Percentiles rank a stretch among this genome's conserved stretches.
Conservation (phyloP, 2,888 invertebrate species). For the Sphaerolaimus hirsutus region DNA sequence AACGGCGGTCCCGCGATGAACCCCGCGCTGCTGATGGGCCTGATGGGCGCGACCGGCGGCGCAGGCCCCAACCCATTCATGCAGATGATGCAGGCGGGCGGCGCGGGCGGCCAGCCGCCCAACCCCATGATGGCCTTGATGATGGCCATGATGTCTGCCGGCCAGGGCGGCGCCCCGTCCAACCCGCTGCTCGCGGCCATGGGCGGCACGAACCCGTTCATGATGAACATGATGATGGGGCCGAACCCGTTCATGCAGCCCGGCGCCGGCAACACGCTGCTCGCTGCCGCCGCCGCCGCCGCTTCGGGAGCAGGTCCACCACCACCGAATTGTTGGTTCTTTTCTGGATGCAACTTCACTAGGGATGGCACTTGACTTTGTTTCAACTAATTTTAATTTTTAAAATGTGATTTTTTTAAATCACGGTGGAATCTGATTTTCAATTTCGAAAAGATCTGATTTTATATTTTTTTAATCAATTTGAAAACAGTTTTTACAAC, state of each 20-base stretch:
- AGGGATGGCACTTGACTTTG: no score
- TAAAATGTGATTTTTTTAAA: no score
- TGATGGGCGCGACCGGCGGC: background rate
- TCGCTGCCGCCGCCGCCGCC: no score
- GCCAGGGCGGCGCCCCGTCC: slow-evolving; percentile 6
- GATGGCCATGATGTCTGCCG: slow-evolving; percentile 29
- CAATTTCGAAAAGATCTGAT: no score
- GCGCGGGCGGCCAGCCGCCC: slow-evolving; percentile 47
- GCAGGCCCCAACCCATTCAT: slow-evolving; percentile 9
- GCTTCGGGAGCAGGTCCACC: no score
- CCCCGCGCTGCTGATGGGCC: background rate
- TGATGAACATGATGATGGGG: background rate
- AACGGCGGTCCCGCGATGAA: background rate
- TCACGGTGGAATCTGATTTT: no score
- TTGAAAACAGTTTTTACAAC: background rate
- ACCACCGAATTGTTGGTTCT: no score
- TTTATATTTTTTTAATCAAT: no score
- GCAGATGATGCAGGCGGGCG: slow-evolving; percentile 27
- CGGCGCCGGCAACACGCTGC: no score
- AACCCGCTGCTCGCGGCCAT: slow-evolving; percentile 8
- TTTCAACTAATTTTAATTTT: no score
- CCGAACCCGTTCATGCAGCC: background rate
- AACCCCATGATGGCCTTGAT: slow-evolving; percentile 59
- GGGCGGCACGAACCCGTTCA: no score
- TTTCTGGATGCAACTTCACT: no score